Percentiles rank a stretch among this genome's conserved stretches.
Conservation (phyloP, 2,888 invertebrate species). For the Polyommatus iphigenia region DNA sequence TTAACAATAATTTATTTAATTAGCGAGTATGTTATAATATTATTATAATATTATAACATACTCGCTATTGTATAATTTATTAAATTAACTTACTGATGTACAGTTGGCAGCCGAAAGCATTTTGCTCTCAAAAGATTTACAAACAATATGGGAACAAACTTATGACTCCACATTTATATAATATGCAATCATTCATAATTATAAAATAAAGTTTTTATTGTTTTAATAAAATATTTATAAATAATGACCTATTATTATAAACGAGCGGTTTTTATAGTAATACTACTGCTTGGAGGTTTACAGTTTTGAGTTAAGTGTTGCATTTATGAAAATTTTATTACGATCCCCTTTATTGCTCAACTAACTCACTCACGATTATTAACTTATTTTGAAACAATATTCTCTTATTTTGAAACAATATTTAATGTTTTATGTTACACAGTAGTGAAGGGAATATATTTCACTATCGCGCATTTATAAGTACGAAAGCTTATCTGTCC, state of each 20-base stretch:
- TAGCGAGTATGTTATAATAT: no score
- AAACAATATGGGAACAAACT: background rate
- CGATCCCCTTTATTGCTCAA: background rate
- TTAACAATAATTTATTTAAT: no score
- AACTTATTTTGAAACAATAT: background rate
- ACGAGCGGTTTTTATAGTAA: background rate
- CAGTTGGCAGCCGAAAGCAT: slow-evolving; percentile 2
- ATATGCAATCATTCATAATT: background rate
- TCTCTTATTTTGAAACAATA: background rate
- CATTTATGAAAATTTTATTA: background rate
- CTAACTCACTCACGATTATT: no score
- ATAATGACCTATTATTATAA: background rate
- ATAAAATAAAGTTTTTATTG: background rate
- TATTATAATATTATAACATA: no score
- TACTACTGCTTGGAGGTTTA: background rate
- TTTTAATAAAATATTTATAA: background rate
- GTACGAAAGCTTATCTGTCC: no score
- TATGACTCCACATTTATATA: background rate
- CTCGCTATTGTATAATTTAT: no score
- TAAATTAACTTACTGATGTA: slow-evolving; percentile 1
- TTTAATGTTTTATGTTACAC: background rate
- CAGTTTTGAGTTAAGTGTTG: background rate
- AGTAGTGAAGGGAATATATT: no score
- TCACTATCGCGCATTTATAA: no score
- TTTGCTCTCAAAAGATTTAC: background rate